Conservation (phyloP, 2,888 invertebrate genomes). For the Formica aserva region DNA sequence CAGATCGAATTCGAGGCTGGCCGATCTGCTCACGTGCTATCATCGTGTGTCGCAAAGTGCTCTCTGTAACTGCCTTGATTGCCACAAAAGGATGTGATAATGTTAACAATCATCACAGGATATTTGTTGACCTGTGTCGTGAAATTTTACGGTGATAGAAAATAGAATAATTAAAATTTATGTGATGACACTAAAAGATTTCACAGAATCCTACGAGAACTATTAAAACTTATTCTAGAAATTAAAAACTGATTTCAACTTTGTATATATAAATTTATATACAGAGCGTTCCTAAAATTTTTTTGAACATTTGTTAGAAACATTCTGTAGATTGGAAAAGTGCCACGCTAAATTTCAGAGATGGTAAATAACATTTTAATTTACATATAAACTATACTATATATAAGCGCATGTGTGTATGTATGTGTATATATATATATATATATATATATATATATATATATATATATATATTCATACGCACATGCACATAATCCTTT, state of each 20-base stretch:
- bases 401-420: not conserved
- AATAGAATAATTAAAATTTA: not conserved
- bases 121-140: not conserved
- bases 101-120: constrained; percentile 6
- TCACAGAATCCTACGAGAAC: constrained; percentile 7
- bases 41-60: constrained; percentile 8
- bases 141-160: not conserved
- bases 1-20: constrained; percentile 46
- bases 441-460: too few species aligned
- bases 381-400: not conserved
- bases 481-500: constrained; percentile 44
- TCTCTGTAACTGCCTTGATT: constrained; percentile 41
- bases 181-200: not conserved
- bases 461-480: not conserved
- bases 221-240: constrained; percentile 28
- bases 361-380: constrained; percentile 3
- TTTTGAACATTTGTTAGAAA: not conserved
- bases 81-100: constrained; percentile 52
- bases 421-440: not conserved
- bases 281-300: not conserved
- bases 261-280: not conserved
- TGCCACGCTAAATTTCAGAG: not conserved
- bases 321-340: not conserved
- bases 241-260: not conserved
- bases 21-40: constrained; percentile 47